A percentile compares a stretch with the other conserved stretches of the same genome.
Conservation (phyloP, 2,888 invertebrate species). For the Eristalis intricaria region DNA sequence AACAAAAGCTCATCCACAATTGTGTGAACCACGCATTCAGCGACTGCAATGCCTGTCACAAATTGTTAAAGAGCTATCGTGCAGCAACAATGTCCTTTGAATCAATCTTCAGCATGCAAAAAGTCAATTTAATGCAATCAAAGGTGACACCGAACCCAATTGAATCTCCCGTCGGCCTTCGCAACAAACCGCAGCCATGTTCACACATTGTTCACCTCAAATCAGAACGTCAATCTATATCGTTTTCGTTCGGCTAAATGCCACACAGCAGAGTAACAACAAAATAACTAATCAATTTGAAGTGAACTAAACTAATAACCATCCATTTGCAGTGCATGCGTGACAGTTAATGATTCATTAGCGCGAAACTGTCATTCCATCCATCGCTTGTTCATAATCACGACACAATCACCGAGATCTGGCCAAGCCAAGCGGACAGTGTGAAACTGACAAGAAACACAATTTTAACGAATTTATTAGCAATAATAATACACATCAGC, state of each 20-base stretch:
- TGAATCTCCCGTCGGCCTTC: background rate
- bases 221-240: background rate
- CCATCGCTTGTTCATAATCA: conserved; percentile 55
- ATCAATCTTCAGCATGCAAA: background rate
- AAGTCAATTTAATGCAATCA: background rate
- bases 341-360: conserved; percentile 66
- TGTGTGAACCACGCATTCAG: background rate
- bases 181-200: background rate
- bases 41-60: background rate
- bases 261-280: background rate
- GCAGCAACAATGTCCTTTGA: background rate
- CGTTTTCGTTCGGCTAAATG: background rate
- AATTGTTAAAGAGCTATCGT: background rate
- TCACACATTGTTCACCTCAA: conserved; percentile 5
- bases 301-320: conserved; percentile 50
- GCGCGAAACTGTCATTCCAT: conserved; percentile 60
- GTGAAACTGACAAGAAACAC: conserved; percentile 53
- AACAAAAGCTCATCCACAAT: no score
- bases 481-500: conserved; percentile 29
- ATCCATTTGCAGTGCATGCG: conserved; percentile 57
- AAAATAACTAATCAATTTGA: background rate
- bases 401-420: conserved; percentile 48
- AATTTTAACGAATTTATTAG: conserved; percentile 53
- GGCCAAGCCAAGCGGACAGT: conserved; percentile 64
- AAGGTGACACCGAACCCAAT: background rate